These are phyloP conservation scores for Calephelis virginiensis DNA, from an alignment of 1,140 invertebrate species.

Conservation along the genomic window DNA sequence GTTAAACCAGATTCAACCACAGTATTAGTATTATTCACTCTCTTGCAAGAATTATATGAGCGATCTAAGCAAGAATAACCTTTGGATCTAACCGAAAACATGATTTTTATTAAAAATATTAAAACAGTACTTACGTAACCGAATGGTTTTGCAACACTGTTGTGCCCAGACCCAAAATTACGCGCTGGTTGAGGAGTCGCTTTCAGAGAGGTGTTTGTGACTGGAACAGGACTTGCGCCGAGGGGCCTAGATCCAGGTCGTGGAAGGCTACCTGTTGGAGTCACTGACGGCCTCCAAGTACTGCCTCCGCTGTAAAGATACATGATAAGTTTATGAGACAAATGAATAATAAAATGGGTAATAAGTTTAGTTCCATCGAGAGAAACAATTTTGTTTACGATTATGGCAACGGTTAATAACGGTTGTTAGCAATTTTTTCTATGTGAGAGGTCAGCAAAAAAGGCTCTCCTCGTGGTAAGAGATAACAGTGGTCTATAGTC, in stretches of 20 bases:
- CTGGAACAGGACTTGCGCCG: slow-evolving; percentile 80
- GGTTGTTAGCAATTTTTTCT: too few relatives aligned
- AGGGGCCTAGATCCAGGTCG: slow-evolving; percentile 79
- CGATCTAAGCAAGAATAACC: too few relatives aligned
- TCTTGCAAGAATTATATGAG: too few relatives aligned
- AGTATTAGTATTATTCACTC: too few relatives aligned
- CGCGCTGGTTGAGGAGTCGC: slow-evolving; percentile 83
- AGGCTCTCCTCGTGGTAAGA: too few relatives aligned
- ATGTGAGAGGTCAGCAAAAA: too few relatives aligned
- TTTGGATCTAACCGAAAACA: background rate
- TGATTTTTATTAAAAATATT: background rate
- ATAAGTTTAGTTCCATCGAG: too few relatives aligned
- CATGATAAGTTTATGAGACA: background rate
- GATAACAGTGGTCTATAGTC: too few relatives aligned
- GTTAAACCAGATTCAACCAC: too few relatives aligned
- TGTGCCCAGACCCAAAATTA: slow-evolving; percentile 91
- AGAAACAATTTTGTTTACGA: too few relatives aligned
- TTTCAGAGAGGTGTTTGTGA: slow-evolving; percentile 93
- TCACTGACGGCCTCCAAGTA: slow-evolving; percentile 89
- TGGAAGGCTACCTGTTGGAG: slow-evolving; percentile 83
- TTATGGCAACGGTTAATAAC: too few relatives aligned
- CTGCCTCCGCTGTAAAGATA: slow-evolving; percentile 82
- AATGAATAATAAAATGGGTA: background rate
- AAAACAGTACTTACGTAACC: slow-evolving; percentile 62
- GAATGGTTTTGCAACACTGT: slow-evolving; percentile 91